phyloP scores from a whole-genome alignment of 2,888 invertebrate species.

The Tenthredo livida region DNA sequence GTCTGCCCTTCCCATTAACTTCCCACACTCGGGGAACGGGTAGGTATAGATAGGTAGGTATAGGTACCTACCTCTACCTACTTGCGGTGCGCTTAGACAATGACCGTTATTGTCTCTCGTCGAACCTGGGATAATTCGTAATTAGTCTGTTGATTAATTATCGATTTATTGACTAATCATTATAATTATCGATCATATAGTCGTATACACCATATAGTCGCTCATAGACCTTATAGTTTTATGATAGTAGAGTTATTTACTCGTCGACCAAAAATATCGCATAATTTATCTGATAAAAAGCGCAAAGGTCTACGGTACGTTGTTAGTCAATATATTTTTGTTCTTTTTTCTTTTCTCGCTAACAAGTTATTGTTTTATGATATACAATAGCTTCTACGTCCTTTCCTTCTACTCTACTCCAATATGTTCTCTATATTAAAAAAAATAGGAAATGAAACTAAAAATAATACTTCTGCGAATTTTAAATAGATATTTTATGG shows the following conservation, averaged over 20 bases:
- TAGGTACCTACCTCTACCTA: not conserved
- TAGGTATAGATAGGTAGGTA: not conserved
- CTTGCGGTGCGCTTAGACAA: conserved; percentile 21
- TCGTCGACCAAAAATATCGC: conserved; percentile 35
- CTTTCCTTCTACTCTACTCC: too few relatives aligned
- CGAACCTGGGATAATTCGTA: conserved; percentile 70
- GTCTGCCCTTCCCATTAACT: conserved; percentile 27
- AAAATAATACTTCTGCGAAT: not conserved
- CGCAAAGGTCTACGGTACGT: conserved; percentile 15
- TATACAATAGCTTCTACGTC: too few relatives aligned
- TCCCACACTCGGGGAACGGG: conserved; percentile 26
- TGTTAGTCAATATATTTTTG: not conserved
- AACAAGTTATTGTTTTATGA: too few relatives aligned
- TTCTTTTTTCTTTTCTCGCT: too few relatives aligned
- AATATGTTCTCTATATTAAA: too few relatives aligned
- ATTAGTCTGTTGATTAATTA: conserved; percentile 76
- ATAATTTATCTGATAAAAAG: conserved; percentile 32
- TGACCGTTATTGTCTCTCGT: conserved; percentile 65
- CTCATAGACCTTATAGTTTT: not conserved
- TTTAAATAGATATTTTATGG: conserved; percentile 36
- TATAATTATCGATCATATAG: conserved; percentile 66
- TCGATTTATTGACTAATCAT: conserved; percentile 76
- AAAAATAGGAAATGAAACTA: too few relatives aligned
- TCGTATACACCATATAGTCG: not conserved
- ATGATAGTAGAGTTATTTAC: not conserved